phyloP scores from a whole-genome alignment of 2,888 invertebrate genomes.

The Noctuana brunneofusca region DNA sequence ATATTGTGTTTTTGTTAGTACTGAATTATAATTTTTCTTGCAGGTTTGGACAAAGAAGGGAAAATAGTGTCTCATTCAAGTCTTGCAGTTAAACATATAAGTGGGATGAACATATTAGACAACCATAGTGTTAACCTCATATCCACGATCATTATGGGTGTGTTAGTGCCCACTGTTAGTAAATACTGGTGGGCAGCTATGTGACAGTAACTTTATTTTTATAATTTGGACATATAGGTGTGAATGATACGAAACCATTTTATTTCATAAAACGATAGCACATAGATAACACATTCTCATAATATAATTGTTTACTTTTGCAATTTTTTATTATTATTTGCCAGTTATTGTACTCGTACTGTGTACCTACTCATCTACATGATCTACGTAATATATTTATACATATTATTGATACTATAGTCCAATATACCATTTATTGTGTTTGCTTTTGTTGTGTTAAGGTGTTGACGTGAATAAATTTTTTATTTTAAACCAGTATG shows the following conservation, averaged over 20 bases:
- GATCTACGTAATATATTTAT: too few species aligned
- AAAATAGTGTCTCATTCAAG: constrained; percentile 88
- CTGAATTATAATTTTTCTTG: constrained; percentile 36
- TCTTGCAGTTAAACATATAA: constrained; percentile 87
- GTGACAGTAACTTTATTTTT: constrained; percentile 36
- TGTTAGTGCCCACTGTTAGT: constrained; percentile 85
- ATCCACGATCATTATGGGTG: constrained; percentile 88
- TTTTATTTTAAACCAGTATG: too few species aligned
- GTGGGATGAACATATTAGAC: constrained; percentile 89
- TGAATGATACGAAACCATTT: not conserved
- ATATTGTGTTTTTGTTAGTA: not conserved
- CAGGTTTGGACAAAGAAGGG: constrained; percentile 87
- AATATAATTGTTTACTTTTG: too few species aligned
- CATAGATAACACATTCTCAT: too few species aligned
- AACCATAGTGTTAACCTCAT: constrained; percentile 95
- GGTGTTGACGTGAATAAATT: too few species aligned
- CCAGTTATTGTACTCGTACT: too few species aligned
- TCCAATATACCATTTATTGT: too few species aligned
- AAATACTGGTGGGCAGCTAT: constrained; percentile 64
- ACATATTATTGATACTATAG: too few species aligned
- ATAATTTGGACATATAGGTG: not conserved
- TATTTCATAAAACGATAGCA: too few species aligned
- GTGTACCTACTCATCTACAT: too few species aligned
- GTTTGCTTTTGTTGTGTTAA: too few species aligned
- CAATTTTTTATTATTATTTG: too few species aligned